phyloP scores from a whole-genome alignment of 1,140 invertebrate species.

The Meloidogyne chitwoodi region DNA sequence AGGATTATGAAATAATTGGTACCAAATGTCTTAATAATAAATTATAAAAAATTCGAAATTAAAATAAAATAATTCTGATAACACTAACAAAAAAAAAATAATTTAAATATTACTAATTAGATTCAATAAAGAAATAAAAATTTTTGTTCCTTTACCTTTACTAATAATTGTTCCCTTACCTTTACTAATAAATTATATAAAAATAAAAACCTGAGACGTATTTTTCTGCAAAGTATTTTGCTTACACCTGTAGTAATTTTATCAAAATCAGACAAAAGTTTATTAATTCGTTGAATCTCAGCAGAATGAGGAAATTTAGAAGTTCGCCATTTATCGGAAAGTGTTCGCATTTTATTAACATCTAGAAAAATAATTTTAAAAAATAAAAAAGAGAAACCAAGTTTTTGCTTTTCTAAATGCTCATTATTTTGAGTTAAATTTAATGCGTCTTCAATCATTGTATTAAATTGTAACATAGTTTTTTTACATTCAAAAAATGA shows the following conservation, averaged over 20 bases:
- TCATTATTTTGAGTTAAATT: not conserved
- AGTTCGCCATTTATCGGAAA: constrained; percentile 23
- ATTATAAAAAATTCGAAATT: no score
- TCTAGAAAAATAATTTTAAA: not conserved
- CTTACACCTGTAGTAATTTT: not conserved
- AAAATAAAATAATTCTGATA: no score
- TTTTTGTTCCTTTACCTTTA: no score
- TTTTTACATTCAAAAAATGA: constrained; percentile 27
- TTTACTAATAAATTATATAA: no score
- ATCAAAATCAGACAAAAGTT: constrained; percentile 21
- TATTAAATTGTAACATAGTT: constrained; percentile 1
- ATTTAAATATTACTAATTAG: no score
- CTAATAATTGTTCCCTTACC: no score
- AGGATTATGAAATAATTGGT: not conserved
- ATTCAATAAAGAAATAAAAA: no score
- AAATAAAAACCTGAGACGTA: constrained; percentile 28
- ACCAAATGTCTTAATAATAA: no score
- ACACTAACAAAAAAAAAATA: no score
- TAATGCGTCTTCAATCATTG: not conserved
- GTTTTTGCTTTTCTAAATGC: not conserved
- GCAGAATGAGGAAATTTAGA: constrained; percentile 32
- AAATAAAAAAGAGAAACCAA: not conserved
- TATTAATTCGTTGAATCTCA: constrained; percentile 23
- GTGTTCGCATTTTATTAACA: constrained; percentile 14
- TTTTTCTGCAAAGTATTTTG: constrained; percentile 28